phyloP scores from a whole-genome alignment of 2,797 vertebrate species.

The Myiothlypis chrysogaster region DNA sequence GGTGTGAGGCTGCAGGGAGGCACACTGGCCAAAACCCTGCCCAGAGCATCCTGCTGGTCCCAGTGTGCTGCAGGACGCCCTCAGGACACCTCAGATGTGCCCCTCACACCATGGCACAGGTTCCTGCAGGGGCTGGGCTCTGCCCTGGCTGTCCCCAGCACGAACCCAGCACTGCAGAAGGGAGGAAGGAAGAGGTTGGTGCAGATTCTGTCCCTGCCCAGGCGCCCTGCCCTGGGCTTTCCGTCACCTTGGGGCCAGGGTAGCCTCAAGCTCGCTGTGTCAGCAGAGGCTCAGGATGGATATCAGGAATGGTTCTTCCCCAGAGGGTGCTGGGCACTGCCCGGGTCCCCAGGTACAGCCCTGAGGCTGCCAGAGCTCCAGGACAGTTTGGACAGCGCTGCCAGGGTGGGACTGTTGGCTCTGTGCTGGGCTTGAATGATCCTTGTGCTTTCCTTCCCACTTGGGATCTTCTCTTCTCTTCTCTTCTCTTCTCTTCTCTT shows the following conservation, averaged over 20 bases:
- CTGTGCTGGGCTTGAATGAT: background rate
- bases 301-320: too few relatives aligned
- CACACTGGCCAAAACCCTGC: background rate
- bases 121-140: background rate
- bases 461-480: background rate
- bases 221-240: slow-evolving; percentile 60
- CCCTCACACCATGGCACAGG: fast-evolving
- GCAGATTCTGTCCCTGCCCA: background rate
- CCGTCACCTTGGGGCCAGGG: slow-evolving; percentile 57
- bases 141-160: background rate
- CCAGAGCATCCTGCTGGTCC: background rate
- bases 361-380: background rate
- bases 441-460: background rate
- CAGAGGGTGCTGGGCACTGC: background rate
- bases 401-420: background rate
- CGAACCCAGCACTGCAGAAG: fast-evolving
- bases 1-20: fast-evolving
- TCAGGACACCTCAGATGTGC: background rate
- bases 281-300: background rate
- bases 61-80: background rate
- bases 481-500: too few relatives aligned
- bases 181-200: background rate
- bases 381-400: fast-evolving
- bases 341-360: background rate
- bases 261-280: slow-evolving; percentile 66